A percentile compares a stretch with the other conserved stretches of the same genome.
Evolutionary conservation across 2,113 vertebrate species (phyloP).

Genomic region (Gallinago paraguaiae): DNA sequence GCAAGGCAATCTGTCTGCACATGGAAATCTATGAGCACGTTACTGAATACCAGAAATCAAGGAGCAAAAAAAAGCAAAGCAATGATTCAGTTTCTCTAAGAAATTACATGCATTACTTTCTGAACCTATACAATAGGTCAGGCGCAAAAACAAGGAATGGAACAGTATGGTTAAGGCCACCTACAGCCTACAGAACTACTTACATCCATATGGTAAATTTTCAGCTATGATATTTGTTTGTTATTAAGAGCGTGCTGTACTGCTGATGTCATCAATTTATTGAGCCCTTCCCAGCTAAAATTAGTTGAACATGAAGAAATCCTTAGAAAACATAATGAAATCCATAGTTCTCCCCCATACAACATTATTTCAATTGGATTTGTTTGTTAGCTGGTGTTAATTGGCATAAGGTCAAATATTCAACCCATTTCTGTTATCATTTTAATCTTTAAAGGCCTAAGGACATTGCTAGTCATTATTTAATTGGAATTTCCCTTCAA

Average conservation of each 20-base stretch:
- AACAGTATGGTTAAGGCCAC: neutral
- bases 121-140: neutral
- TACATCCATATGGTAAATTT: neutral
- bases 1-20: neutral
- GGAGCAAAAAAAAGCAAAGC: neutral
- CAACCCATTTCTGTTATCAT: neutral
- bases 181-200: neutral
- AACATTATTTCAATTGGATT: neutral
- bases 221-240: neutral
- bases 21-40: neutral
- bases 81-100: neutral
- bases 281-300: neutral
- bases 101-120: neutral
- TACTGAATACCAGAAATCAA: neutral
- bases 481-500: conserved; percentile 38
- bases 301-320: neutral
- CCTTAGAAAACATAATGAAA: neutral
- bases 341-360: neutral
- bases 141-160: neutral
- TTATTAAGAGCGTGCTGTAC: neutral
- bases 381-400: neutral
- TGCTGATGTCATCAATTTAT: neutral
- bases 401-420: conserved; percentile 20
- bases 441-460: conserved; percentile 1
- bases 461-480: neutral